These are phyloP conservation scores for Drosophila cognata DNA, from an alignment of 2,888 invertebrate species.

Conservation along the genomic window DNA sequence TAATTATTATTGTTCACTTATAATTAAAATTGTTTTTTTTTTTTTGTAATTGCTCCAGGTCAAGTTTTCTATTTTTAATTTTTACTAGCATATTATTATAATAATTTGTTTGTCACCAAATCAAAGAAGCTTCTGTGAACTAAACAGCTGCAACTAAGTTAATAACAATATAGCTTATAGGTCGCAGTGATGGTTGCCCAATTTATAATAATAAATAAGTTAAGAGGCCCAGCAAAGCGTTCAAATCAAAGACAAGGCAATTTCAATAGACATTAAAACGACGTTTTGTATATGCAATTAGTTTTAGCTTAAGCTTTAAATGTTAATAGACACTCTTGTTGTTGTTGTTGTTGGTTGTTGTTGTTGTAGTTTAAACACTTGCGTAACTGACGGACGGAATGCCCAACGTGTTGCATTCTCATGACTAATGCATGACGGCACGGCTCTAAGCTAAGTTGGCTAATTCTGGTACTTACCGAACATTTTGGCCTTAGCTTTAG, in stretches of 20 bases:
- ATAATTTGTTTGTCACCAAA: not conserved
- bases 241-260: not conserved
- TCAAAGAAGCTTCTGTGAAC: not conserved
- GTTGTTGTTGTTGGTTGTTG: not conserved
- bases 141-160: not conserved
- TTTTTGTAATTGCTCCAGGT: not conserved
- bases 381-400: slow-evolving; percentile 23
- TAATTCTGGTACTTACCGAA: slow-evolving; percentile 47
- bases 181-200: no score
- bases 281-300: not conserved
- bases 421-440: slow-evolving; percentile 48
- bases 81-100: not conserved
- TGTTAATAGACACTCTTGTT: not conserved
- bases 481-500: slow-evolving; percentile 16
- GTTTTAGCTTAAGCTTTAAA: not conserved
- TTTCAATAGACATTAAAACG: not conserved
- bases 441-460: slow-evolving; percentile 15
- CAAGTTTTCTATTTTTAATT: not conserved
- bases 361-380: slow-evolving; percentile 5
- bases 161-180: not conserved
- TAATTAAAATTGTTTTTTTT: not conserved
- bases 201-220: not conserved
- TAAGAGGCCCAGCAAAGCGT: not conserved
- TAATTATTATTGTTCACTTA: not conserved
- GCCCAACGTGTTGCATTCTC: slow-evolving; percentile 32